phyloP scores from a whole-genome alignment of 2,888 invertebrate genomes.

The Coenonympha glycerion region DNA sequence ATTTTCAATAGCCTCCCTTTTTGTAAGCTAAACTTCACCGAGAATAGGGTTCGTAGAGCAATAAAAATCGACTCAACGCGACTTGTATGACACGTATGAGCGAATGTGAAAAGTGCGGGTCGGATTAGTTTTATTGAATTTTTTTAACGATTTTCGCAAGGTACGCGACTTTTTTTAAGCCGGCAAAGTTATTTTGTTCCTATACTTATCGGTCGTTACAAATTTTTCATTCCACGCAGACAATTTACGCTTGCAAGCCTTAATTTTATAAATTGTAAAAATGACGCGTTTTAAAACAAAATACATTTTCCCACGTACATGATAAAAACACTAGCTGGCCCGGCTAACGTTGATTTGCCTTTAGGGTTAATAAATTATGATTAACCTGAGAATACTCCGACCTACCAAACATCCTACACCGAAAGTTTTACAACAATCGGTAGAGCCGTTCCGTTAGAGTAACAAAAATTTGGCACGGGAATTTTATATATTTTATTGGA shows the following conservation, averaged over 20 bases:
- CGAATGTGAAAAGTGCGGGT: slow-evolving; percentile 43
- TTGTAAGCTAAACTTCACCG: slow-evolving; percentile 56
- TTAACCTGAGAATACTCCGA: no score
- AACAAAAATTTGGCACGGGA: no score
- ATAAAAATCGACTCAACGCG: slow-evolving; percentile 69
- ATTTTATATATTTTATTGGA: no score
- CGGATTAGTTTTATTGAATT: slow-evolving; percentile 32
- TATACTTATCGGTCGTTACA: neutral
- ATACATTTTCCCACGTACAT: no score
- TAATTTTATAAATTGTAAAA: neutral
- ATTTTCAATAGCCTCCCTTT: slow-evolving; percentile 42
- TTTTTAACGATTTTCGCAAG: slow-evolving; percentile 30
- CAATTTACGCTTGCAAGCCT: neutral
- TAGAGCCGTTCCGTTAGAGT: no score
- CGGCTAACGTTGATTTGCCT: no score
- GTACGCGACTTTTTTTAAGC: slow-evolving; percentile 2
- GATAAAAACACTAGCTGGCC: no score
- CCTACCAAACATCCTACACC: no score
- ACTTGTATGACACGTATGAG: slow-evolving; percentile 42
- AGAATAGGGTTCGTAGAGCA: slow-evolving; percentile 58
- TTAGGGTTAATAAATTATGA: no score
- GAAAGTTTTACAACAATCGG: no score
- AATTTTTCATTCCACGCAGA: neutral
- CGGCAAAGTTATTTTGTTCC: neutral
- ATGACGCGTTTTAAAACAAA: no score